Evolutionary conservation across 2,888 invertebrate genomes (phyloP).

Genomic region (Drosophila suboccidentalis): DNA sequence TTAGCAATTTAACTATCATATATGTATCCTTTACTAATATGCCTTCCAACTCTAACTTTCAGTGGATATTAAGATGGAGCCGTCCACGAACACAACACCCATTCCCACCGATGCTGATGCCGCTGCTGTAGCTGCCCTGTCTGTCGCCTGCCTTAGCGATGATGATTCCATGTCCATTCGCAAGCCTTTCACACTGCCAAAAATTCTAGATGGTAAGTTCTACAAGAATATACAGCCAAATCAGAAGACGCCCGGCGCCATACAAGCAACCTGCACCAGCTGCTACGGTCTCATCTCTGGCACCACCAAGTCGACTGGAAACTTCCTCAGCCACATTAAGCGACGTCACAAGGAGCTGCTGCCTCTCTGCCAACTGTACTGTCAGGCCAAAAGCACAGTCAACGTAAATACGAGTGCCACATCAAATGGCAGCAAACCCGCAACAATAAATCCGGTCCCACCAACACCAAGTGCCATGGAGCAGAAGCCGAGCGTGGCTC

Average conservation of each 20-base stretch:
- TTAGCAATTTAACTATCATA: not conserved
- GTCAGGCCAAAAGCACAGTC: conserved; percentile 70
- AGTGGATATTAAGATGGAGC: conserved; percentile 66
- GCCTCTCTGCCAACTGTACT: conserved; percentile 77
- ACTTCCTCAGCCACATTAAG: conserved; percentile 83
- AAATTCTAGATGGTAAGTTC: conserved; percentile 83
- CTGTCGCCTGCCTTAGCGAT: conserved; percentile 56
- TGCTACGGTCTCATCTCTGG: conserved; percentile 82
- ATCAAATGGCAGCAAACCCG: conserved; percentile 20
- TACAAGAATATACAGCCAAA: conserved; percentile 83
- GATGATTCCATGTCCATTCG: conserved; percentile 68
- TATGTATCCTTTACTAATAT: conserved; percentile 36
- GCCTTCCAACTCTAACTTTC: conserved; percentile 34
- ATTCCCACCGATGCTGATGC: conserved; percentile 28
- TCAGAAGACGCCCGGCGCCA: conserved; percentile 81
- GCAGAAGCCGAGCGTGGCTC: conserved; percentile 25
- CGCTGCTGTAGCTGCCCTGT: conserved; percentile 21
- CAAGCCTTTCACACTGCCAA: conserved; percentile 74
- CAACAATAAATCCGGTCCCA: conserved; percentile 13
- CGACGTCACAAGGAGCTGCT: conserved; percentile 80
- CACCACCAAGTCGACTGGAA: conserved; percentile 83
- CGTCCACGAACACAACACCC: conserved; percentile 29
- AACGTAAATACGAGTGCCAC: not conserved
- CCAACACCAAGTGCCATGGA: conserved; percentile 32
- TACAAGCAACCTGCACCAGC: conserved; percentile 83